Evolutionary conservation across 2,113 vertebrate genomes (phyloP).

Genomic region (Archocentrus centrarchus): DNA sequence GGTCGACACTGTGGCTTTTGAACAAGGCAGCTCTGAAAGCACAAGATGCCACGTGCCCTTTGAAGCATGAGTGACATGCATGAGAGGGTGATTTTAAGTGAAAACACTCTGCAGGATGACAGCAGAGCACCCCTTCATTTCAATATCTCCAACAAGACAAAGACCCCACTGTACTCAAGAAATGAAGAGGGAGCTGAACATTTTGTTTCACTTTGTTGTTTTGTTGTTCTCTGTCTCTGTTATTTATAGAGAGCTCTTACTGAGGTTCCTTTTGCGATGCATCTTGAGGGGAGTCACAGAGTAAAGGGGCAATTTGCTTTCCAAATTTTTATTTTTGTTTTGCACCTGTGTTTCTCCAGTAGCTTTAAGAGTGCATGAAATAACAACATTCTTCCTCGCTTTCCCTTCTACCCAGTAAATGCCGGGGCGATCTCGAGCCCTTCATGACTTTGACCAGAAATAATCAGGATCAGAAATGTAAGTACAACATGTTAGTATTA

Average conservation of each 20-base stretch:
- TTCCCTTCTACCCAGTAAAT: not conserved
- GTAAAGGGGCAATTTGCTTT: not conserved
- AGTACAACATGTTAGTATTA: conserved; percentile 1
- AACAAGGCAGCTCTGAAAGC: conserved; percentile 45
- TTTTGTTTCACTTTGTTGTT: conserved; percentile 5
- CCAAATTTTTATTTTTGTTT: not conserved
- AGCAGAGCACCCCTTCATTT: conserved; percentile 19
- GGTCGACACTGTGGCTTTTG: conserved; percentile 21
- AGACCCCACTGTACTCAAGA: not conserved
- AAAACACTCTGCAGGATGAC: conserved; percentile 25
- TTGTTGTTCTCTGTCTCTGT: not conserved
- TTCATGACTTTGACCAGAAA: not conserved
- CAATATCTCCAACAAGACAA: not conserved
- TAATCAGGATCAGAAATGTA: not conserved
- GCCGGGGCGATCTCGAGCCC: not conserved
- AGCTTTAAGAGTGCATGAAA: not conserved
- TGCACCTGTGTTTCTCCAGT: not conserved
- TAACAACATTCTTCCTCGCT: not conserved
- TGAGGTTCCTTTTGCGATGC: not conserved
- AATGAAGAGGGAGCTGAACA: not conserved
- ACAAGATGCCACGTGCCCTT: conserved; percentile 22
- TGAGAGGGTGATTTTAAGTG: conserved; percentile 30
- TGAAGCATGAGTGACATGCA: conserved; percentile 48
- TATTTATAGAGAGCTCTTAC: not conserved
- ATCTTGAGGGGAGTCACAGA: not conserved